Base-by-base conservation (phyloP, 2,113 vertebrate species). In the Tragulus kanchil region DNA sequence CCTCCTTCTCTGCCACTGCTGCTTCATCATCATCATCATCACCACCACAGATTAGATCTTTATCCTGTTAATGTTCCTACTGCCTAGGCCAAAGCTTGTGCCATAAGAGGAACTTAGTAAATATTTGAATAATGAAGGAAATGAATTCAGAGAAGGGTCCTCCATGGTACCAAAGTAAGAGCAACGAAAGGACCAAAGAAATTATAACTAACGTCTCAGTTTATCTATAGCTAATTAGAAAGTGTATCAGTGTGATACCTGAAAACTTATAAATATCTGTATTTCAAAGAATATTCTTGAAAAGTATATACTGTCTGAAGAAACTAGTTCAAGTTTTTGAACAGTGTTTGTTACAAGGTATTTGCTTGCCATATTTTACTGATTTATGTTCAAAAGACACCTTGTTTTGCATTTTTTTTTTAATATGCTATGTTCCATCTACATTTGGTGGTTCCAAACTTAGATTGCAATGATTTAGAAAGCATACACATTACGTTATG, bases 401-500 rank as follows among this genome's bases (percentile, higher is more conserved):
- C 16, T 78, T 64, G 31, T 59, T 95, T 94, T 93, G 11, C 85
- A 64, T 67, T 95, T 95, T 93, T 97, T 14, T 85, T 79, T 36
- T 36, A 36, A 26, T 59, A n/a, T 64, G 8, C 25, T 94, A 0
- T 82, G 12, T 13, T 84, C 45, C 62, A 87, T 65, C 19, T 8
- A 17, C 25, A 94, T 84, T 96, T 95, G 36, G 42, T 82, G 36
- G 48, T 93, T 98, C 11, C 48, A 93, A 93, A 87, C 31, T 92
- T 89, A 94, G 86, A 93, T 23, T 56, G 17, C 54, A 93, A 95
- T 94, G 84, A 69, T 58, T 89, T 89, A 62, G 86, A 90, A 96
- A 87, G 21, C n/a, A 58, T 1, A 95, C 19, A 81, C 82, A 85
- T 85, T 93, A 77, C 58, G 42, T 56, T 91, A 54, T 61, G 62